Conservation (phyloP, 2,888 invertebrate genomes). For the Mermis nigrescens region DNA sequence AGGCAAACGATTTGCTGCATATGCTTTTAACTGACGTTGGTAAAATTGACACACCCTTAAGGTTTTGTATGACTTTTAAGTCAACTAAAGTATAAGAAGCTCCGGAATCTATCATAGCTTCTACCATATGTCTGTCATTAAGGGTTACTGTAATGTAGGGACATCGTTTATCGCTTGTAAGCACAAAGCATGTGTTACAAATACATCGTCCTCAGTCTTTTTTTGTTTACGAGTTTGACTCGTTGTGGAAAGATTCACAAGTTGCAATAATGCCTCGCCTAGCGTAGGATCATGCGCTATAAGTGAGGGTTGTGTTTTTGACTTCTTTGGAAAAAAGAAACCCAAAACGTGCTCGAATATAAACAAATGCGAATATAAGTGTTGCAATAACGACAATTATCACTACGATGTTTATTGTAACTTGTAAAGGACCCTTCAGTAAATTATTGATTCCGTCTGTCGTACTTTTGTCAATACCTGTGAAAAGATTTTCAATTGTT, state of each 20-base stretch:
- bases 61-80: neutral
- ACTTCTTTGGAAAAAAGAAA: too few relatives aligned
- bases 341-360: too few relatives aligned
- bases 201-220: neutral
- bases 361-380: too few relatives aligned
- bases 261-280: neutral
- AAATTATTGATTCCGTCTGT: neutral
- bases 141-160: neutral
- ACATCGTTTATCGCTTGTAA: neutral
- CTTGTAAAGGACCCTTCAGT: neutral
- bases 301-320: too few relatives aligned
- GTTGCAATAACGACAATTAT: neutral
- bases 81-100: neutral
- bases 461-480: neutral
- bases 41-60: neutral
- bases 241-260: neutral
- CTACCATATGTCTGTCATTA: neutral
- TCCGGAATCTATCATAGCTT: neutral
- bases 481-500: neutral
- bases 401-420: neutral
- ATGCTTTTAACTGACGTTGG: neutral
- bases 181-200: too few relatives aligned
- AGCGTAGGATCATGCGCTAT: neutral
- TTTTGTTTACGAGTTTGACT: neutral
- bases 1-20: neutral